These are phyloP conservation scores for Crotalus adamanteus DNA, from an alignment of 2,797 vertebrate species.

Conservation along the genomic window DNA sequence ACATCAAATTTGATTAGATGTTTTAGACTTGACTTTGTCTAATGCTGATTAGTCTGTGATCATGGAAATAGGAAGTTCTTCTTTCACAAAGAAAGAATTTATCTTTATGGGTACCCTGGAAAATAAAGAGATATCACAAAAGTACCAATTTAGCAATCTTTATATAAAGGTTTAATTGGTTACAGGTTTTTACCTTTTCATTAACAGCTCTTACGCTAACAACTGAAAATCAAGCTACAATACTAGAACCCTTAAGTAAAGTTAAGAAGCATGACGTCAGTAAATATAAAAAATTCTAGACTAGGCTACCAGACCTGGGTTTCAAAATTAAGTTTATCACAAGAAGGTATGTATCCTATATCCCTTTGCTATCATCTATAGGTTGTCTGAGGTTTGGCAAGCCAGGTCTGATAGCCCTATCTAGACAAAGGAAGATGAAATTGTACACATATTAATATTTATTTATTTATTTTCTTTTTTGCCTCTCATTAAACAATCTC, in stretches of 20 bases:
- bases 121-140: constrained; percentile 1
- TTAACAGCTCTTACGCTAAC: constrained; percentile 17
- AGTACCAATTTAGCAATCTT: constrained; percentile 21
- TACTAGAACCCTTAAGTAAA: background rate
- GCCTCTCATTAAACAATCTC: background rate
- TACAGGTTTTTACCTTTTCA: constrained; percentile 23
- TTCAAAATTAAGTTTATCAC: background rate
- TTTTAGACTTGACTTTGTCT: constrained; percentile 29
- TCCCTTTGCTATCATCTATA: background rate
- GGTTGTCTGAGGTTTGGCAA: background rate
- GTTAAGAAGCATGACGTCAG: background rate
- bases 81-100: background rate
- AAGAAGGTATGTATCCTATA: background rate
- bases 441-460: background rate
- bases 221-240: background rate
- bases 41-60: constrained; percentile 34
- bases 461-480: background rate
- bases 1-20: constrained; percentile 32
- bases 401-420: background rate
- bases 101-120: constrained; percentile 43
- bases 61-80: constrained; percentile 45
- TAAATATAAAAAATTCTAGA: background rate
- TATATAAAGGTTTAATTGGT: constrained; percentile 56
- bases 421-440: background rate
- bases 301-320: background rate